phyloP scores from a whole-genome alignment of 2,113 vertebrate species.

The Nematolebias whitei region DNA sequence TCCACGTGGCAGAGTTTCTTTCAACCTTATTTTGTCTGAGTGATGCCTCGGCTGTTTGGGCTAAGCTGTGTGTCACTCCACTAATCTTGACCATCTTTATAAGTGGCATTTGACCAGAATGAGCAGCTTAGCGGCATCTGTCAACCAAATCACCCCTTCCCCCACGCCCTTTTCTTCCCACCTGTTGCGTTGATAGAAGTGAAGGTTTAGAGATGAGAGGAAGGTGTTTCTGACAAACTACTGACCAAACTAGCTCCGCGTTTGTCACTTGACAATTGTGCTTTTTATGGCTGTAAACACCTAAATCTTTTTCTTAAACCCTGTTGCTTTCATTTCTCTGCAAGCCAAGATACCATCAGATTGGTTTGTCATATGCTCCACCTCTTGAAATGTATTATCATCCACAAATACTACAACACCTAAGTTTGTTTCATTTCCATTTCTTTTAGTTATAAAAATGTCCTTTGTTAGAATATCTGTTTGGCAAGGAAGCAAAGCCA shows the following conservation, averaged over 20 bases:
- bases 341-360: conserved; percentile 61
- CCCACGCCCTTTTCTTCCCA: conserved; percentile 4
- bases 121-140: conserved; percentile 61
- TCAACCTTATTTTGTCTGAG: conserved; percentile 16
- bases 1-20: neutral
- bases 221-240: conserved; percentile 14
- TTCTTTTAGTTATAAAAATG: neutral
- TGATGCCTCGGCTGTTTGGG: neutral
- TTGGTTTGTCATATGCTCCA: conserved; percentile 38
- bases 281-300: conserved; percentile 26
- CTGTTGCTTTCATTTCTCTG: conserved; percentile 21
- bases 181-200: conserved; percentile 1
- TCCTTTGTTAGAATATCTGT: neutral
- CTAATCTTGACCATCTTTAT: conserved; percentile 68
- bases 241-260: too few species aligned
- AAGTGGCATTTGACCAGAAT: conserved; percentile 68
- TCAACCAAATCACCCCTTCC: conserved; percentile 21
- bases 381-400: conserved; percentile 45
- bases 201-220: neutral
- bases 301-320: conserved; percentile 28
- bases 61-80: conserved; percentile 10
- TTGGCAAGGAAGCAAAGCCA: conserved; percentile 23
- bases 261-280: conserved; percentile 4
- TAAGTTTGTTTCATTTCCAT: conserved; percentile 22
- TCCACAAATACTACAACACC: conserved; percentile 16